These are phyloP conservation scores for Cephus nigrinus DNA, from an alignment of 2,888 invertebrate species.

Conservation along the genomic window DNA sequence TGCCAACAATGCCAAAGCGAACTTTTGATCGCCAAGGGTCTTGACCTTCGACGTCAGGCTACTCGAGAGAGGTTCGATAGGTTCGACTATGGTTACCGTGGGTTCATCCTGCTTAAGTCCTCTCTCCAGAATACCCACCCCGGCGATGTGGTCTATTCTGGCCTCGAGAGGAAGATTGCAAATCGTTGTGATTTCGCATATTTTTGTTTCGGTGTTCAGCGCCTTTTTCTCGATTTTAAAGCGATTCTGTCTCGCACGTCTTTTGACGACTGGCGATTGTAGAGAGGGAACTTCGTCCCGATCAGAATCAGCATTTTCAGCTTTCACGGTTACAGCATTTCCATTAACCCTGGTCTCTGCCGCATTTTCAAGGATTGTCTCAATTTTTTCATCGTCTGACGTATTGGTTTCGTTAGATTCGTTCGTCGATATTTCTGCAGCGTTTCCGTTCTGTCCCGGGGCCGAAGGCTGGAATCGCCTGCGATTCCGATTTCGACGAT, in stretches of 20 bases:
- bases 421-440: constrained; percentile 9
- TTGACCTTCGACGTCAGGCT: constrained; percentile 39
- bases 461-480: constrained; percentile 31
- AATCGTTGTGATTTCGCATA: constrained; percentile 54
- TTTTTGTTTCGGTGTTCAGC: constrained; percentile 36
- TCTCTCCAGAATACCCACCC: constrained; percentile 56
- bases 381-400: constrained; percentile 31
- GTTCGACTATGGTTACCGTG: constrained; percentile 42
- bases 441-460: constrained; percentile 12
- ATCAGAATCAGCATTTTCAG: background rate
- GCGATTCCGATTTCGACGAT: constrained; percentile 46
- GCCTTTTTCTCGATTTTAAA: constrained; percentile 45
- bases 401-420: constrained; percentile 15
- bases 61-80: constrained; percentile 41
- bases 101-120: constrained; percentile 7
- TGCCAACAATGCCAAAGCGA: constrained; percentile 31
- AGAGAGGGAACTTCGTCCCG: background rate
- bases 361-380: background rate
- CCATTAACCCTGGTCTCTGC: background rate
- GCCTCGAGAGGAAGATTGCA: constrained; percentile 51
- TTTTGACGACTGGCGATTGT: background rate
- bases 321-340: background rate
- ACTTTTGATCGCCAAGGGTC: constrained; percentile 32
- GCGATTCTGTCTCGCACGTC: constrained; percentile 21
- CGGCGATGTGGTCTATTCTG: constrained; percentile 50